Evolutionary conservation across 2,797 vertebrate species (phyloP).

Genomic region (Microctenopoma stevenorrisi): DNA sequence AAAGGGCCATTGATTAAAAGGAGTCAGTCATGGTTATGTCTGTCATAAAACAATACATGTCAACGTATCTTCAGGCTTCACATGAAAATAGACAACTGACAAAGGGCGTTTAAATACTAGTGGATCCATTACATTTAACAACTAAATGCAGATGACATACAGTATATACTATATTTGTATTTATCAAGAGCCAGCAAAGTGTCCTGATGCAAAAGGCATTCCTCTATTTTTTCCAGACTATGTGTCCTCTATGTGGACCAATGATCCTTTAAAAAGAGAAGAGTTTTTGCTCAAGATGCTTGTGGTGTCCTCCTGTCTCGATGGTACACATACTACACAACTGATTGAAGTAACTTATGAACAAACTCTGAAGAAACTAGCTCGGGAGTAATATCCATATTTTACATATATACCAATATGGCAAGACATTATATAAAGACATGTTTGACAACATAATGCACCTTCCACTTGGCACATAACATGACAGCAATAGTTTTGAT

Average conservation of each 20-base stretch:
- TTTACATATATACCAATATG: neutral
- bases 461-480: conserved; percentile 18
- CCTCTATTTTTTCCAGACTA: neutral
- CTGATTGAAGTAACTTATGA: no score
- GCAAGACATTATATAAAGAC: neutral
- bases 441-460: conserved; percentile 3
- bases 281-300: no score
- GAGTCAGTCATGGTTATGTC: neutral
- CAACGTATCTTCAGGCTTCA: conserved; percentile 7
- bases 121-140: conserved; percentile 19
- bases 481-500: conserved; percentile 46
- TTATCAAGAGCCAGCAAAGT: conserved; percentile 5
- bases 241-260: neutral
- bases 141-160: neutral
- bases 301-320: no score
- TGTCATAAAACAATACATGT: neutral
- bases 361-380: no score
- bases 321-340: no score
- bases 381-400: neutral
- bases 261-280: neutral
- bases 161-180: no score
- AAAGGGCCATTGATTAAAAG: conserved; percentile 43
- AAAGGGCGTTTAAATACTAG: conserved; percentile 9
- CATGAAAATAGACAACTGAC: neutral
- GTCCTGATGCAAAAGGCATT: conserved; percentile 10